These are phyloP conservation scores for Hypothenemus hampei DNA, from an alignment of 1,140 invertebrate species.

Conservation along the genomic window DNA sequence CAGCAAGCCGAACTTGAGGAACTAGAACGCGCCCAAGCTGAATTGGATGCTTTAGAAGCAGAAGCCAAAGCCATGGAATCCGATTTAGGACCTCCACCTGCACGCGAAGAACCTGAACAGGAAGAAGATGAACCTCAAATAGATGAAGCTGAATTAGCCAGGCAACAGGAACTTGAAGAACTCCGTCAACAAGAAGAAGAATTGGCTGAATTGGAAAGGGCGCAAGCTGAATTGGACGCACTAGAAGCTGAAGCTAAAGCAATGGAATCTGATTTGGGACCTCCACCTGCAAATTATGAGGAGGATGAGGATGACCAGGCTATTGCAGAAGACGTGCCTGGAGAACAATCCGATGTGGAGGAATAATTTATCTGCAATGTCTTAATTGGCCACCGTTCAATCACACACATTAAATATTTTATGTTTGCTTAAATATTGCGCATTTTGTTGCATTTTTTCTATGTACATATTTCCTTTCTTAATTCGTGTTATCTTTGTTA, in stretches of 20 bases:
- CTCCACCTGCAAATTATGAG: slow-evolving; percentile 32
- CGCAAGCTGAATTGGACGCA: slow-evolving; percentile 29
- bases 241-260: slow-evolving; percentile 31
- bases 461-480: slow-evolving; percentile 16
- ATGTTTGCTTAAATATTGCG: slow-evolving; percentile 5
- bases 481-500: slow-evolving; percentile 12
- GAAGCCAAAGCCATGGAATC: slow-evolving; percentile 41
- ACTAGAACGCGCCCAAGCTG: slow-evolving; percentile 35
- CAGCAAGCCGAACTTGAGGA: slow-evolving; percentile 54
- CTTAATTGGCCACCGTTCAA: slow-evolving; percentile 29
- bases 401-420: slow-evolving; percentile 14
- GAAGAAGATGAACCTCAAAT: slow-evolving; percentile 41
- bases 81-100: slow-evolving; percentile 41
- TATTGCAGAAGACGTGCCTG: slow-evolving; percentile 33
- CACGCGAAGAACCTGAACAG: slow-evolving; percentile 43
- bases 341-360: slow-evolving; percentile 34
- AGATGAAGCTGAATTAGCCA: slow-evolving; percentile 45
- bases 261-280: slow-evolving; percentile 24
- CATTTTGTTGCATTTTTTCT: slow-evolving; percentile 20
- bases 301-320: slow-evolving; percentile 36
- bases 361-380: slow-evolving; percentile 32
- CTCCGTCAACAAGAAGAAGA: slow-evolving; percentile 26
- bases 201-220: slow-evolving; percentile 27
- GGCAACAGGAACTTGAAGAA: slow-evolving; percentile 31
- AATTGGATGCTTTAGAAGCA: slow-evolving; percentile 35